A percentile compares a stretch with the other conserved stretches of the same genome.
Evolutionary conservation across 2,888 invertebrate species (phyloP).

Genomic region (Drosophila koepferae): DNA sequence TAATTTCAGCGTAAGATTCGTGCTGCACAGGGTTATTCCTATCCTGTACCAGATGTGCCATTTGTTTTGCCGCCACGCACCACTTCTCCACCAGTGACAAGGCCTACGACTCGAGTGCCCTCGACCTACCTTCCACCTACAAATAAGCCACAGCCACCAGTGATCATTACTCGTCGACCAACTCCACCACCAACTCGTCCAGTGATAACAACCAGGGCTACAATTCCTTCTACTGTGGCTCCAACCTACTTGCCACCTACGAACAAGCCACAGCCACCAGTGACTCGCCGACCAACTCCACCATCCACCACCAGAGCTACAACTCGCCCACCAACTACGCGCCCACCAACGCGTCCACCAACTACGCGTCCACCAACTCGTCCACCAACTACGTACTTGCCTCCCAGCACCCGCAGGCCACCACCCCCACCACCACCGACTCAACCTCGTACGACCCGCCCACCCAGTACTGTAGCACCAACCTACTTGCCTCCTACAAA

Average conservation of each 20-base stretch:
- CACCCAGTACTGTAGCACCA: constrained; percentile 37
- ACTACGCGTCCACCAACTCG: too few species aligned
- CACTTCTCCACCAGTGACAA: constrained; percentile 59
- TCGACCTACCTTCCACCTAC: constrained; percentile 56
- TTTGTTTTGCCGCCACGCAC: constrained; percentile 70
- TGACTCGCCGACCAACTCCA: constrained; percentile 48
- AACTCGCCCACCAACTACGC: background rate
- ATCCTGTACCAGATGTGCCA: constrained; percentile 76
- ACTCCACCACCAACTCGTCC: constrained; percentile 48
- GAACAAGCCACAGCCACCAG: constrained; percentile 59
- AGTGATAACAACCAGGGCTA: constrained; percentile 26
- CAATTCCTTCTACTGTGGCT: constrained; percentile 1
- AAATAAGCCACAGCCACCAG: constrained; percentile 60
- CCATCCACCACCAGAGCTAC: constrained; percentile 50
- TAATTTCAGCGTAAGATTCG: constrained; percentile 74
- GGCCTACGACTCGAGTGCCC: constrained; percentile 46
- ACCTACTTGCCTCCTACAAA: constrained; percentile 64
- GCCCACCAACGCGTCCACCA: too few species aligned
- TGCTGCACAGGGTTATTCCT: constrained; percentile 79
- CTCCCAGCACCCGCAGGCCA: too few species aligned
- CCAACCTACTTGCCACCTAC: constrained; percentile 43
- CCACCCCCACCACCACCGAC: too few species aligned
- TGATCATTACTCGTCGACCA: constrained; percentile 51
- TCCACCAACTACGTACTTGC: too few species aligned
- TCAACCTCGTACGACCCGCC: too few species aligned